These are phyloP conservation scores for Sebastiscus albofasciatus DNA, from an alignment of 2,797 vertebrate genomes.

Conservation along the genomic window DNA sequence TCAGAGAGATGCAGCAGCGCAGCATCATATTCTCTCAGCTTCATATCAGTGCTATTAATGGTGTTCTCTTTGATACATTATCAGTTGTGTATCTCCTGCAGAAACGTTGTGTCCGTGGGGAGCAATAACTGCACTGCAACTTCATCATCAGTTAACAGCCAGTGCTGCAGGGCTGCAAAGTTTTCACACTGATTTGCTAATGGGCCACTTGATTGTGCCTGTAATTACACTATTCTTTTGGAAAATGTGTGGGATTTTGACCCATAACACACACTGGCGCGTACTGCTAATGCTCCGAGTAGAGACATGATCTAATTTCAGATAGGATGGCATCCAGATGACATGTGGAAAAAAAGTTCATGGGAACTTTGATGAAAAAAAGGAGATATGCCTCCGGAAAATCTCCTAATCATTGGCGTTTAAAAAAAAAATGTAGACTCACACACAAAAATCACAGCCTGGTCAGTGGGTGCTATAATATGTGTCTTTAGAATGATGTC, in stretches of 20 bases:
- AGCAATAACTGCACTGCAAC: background rate
- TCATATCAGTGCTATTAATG: conserved; percentile 6
- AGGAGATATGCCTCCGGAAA: conserved; percentile 34
- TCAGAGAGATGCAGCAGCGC: conserved; percentile 7
- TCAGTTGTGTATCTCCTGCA: conserved; percentile 5
- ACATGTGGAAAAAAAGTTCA: conserved; percentile 33
- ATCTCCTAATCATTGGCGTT: conserved; percentile 28
- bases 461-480: conserved; percentile 62
- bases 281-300: conserved; percentile 4
- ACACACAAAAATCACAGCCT: conserved; percentile 35
- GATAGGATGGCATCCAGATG: conserved; percentile 57
- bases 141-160: background rate
- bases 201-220: conserved; percentile 30
- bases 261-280: conserved; percentile 1
- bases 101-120: background rate
- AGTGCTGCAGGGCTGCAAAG: background rate
- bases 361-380: conserved; percentile 60
- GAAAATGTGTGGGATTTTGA: conserved; percentile 20
- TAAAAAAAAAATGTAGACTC: background rate
- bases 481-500: conserved; percentile 80
- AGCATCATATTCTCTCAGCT: conserved; percentile 12
- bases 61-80: conserved; percentile 24
- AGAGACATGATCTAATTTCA: conserved; percentile 49
- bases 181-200: conserved; percentile 49
- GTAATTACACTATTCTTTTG: conserved; percentile 14